A percentile compares a stretch with the other conserved stretches of the same genome.
Conservation (phyloP, 2,797 vertebrate species). For the Chiloscyllium punctatum region DNA sequence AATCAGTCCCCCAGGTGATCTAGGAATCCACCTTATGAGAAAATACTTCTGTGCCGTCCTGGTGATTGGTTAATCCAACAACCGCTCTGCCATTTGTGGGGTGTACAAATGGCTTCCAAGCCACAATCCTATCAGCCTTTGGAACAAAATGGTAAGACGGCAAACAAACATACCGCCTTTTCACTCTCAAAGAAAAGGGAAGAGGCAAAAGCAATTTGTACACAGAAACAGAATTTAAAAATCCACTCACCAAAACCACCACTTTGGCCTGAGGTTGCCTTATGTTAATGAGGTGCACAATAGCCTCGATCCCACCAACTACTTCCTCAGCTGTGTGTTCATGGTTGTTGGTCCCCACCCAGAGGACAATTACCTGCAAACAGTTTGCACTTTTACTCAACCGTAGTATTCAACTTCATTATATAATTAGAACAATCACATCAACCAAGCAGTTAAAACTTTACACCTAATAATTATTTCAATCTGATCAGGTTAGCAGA, state of each 20-base stretch:
- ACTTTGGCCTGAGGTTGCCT: conserved; percentile 83
- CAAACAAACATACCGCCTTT: background rate
- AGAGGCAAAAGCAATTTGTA: background rate
- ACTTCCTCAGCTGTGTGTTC: conserved; percentile 88
- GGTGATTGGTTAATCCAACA: background rate
- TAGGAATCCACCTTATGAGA: background rate
- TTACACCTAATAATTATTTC: background rate
- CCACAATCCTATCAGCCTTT: background rate
- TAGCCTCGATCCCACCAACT: conserved; percentile 81
- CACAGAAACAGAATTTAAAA: background rate
- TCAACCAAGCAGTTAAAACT: background rate
- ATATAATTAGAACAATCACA: background rate
- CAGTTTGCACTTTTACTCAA: conserved; percentile 11
- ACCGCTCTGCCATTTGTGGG: background rate
- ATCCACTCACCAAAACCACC: conserved; percentile 74
- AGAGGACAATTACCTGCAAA: conserved; percentile 83
- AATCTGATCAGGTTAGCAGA: background rate
- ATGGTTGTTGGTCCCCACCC: conserved; percentile 95
- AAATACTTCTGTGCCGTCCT: background rate
- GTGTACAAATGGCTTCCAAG: too few species aligned
- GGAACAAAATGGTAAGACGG: background rate
- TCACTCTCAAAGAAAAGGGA: background rate
- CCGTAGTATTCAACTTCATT: background rate
- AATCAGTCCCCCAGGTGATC: background rate
- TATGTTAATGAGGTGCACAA: conserved; percentile 74